A percentile compares a stretch with the other conserved stretches of the same genome.
Conservation (phyloP, 2,113 vertebrate genomes). For the Myocastor coypus region DNA sequence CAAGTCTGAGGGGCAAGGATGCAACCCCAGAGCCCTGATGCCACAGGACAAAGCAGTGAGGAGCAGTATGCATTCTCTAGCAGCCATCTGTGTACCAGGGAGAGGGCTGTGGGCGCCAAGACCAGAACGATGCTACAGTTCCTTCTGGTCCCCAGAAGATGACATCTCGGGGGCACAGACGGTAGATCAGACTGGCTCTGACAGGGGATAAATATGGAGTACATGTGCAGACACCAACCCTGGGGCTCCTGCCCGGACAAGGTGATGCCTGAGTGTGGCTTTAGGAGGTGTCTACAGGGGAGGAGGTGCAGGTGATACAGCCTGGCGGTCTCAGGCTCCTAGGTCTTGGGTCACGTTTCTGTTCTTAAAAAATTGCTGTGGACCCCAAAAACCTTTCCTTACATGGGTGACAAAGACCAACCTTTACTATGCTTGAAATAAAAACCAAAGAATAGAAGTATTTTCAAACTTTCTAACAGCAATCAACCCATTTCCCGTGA, state of each 20-base stretch:
- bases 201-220: rapidly evolving
- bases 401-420: not conserved
- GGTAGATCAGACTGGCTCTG: rapidly evolving
- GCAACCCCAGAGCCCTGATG: rapidly evolving
- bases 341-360: not conserved
- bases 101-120: not conserved
- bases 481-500: not conserved
- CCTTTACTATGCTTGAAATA: not conserved
- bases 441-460: not conserved
- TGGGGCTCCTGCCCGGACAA: rapidly evolving
- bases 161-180: rapidly evolving
- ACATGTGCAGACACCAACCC: rapidly evolving
- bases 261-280: not conserved
- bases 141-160: not conserved
- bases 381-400: not conserved
- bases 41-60: rapidly evolving
- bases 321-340: not conserved
- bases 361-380: not conserved
- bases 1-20: not conserved
- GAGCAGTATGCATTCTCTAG: rapidly evolving
- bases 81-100: not conserved
- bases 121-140: rapidly evolving
- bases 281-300: too few relatives aligned
- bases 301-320: rapidly evolving
- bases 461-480: not conserved